A percentile compares a stretch with the other conserved stretches of the same genome.
Conservation (phyloP, 2,797 vertebrate genomes). For the Uromys caudimaculatus region DNA sequence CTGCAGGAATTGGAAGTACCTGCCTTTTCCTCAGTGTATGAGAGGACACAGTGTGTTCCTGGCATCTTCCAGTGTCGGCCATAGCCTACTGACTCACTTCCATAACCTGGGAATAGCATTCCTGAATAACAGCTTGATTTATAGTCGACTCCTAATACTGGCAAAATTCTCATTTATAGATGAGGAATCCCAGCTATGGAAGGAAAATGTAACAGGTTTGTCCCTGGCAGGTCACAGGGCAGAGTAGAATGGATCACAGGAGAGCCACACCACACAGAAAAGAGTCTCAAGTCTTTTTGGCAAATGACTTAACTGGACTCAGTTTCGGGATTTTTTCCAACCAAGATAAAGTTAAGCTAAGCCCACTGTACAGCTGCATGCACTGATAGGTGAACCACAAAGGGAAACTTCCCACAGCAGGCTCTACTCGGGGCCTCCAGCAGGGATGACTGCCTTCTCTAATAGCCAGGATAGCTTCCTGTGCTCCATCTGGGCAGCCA, state of each 20-base stretch:
- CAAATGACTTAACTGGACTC: neutral
- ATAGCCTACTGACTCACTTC: neutral
- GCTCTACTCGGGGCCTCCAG: too few species aligned
- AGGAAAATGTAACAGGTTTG: neutral
- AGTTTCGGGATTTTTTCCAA: neutral
- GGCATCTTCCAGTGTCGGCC: accelerated
- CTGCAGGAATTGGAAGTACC: neutral
- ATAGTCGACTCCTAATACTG: neutral
- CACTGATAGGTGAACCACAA: neutral
- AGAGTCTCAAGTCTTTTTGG: neutral
- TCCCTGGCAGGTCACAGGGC: neutral
- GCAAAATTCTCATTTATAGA: neutral
- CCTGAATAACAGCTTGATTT: neutral
- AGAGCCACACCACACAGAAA: neutral
- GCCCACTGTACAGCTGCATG: neutral
- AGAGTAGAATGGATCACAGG: neutral
- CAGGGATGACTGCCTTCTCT: neutral
- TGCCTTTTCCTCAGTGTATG: neutral
- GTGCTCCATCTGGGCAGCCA: neutral
- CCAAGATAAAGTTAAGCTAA: neutral
- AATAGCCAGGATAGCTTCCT: too few species aligned
- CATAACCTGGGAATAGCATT: neutral
- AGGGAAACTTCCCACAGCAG: neutral
- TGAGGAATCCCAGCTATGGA: neutral
- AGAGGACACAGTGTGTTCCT: neutral